Conservation (phyloP, 2,113 vertebrate genomes). For the Petroica traversi region DNA sequence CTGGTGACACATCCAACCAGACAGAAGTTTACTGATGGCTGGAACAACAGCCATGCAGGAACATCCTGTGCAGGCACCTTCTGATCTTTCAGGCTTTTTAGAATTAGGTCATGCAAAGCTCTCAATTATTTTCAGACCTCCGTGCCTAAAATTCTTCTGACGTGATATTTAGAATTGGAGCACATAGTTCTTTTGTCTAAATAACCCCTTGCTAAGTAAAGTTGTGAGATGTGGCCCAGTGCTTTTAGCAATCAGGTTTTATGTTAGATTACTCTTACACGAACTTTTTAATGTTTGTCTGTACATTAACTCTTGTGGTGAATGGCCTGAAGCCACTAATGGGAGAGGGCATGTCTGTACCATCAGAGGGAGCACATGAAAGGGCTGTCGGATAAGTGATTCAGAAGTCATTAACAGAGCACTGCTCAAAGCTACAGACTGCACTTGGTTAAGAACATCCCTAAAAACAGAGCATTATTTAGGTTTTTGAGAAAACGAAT, state of each 20-base stretch:
- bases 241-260: neutral
- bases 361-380: neutral
- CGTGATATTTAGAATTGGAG: neutral
- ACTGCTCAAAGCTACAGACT: neutral
- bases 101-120: neutral
- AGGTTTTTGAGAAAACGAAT: neutral
- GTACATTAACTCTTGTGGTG: neutral
- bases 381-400: neutral
- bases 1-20: neutral
- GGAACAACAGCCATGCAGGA: neutral
- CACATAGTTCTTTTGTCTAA: neutral
- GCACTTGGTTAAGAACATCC: neutral
- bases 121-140: neutral
- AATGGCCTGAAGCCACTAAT: neutral
- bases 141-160: neutral
- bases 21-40: neutral
- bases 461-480: neutral
- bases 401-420: neutral
- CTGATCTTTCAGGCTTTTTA: neutral
- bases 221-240: neutral
- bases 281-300: neutral
- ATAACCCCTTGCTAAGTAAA: neutral
- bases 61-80: neutral
- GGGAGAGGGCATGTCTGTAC: neutral
- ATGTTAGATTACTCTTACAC: neutral